Evolutionary conservation across 2,888 invertebrate genomes (phyloP).

Genomic region (Platerodrilus igneus): DNA sequence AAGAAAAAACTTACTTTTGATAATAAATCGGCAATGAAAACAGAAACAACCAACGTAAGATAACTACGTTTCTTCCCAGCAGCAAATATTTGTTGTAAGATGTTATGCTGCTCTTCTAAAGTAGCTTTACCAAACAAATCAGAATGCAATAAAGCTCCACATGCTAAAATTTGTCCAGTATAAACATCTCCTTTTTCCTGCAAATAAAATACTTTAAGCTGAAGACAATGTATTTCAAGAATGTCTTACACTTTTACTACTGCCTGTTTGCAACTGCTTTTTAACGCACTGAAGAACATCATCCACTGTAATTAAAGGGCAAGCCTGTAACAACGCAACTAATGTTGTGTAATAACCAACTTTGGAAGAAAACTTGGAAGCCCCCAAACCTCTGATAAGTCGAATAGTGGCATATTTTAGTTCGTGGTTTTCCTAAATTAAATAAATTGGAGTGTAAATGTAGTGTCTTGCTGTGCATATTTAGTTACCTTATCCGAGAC

Average conservation of each 20-base stretch:
- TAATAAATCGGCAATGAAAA: conserved; percentile 59
- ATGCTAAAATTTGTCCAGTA: conserved; percentile 66
- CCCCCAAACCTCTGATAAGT: conserved; percentile 67
- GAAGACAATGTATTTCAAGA: not conserved
- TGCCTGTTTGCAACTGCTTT: conserved; percentile 59
- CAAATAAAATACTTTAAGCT: conserved; percentile 23
- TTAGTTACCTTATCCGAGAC: conserved; percentile 44
- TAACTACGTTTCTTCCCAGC: conserved; percentile 62
- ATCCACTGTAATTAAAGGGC: conserved; percentile 49
- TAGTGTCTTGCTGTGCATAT: conserved; percentile 13
- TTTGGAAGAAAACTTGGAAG: conserved; percentile 59
- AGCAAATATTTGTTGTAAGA: conserved; percentile 48
- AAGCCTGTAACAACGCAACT: conserved; percentile 54
- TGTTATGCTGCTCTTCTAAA: conserved; percentile 50
- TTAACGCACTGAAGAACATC: conserved; percentile 58
- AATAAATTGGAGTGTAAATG: conserved; percentile 16
- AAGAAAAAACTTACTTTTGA: conserved; percentile 49
- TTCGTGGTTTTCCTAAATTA: conserved; percentile 57
- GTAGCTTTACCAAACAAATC: conserved; percentile 53
- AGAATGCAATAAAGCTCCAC: conserved; percentile 66
- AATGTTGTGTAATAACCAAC: conserved; percentile 67
- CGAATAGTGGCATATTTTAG: conserved; percentile 63
- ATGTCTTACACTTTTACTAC: conserved; percentile 66
- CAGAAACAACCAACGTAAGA: conserved; percentile 56
- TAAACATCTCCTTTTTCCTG: conserved; percentile 72